Percentiles rank a stretch among this genome's conserved stretches.
phyloP scores from a whole-genome alignment of 2,888 invertebrate genomes.

The Nezara viridula region DNA sequence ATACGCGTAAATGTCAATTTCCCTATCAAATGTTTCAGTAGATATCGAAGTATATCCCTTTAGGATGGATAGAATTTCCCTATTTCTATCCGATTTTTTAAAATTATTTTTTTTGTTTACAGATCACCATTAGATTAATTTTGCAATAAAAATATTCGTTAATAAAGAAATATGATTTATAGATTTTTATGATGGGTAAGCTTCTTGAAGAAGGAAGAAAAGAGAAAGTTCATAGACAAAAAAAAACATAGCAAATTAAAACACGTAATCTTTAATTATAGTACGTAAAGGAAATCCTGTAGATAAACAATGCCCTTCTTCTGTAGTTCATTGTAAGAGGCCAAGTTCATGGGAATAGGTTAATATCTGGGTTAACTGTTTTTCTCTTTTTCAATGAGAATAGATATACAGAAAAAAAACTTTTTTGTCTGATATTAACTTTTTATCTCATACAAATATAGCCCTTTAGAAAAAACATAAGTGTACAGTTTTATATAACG shows the following conservation, averaged over 20 bases:
- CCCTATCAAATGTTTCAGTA: too few species aligned
- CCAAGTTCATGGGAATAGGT: background rate
- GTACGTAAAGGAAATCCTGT: background rate
- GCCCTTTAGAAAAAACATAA: too few species aligned
- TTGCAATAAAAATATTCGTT: too few species aligned
- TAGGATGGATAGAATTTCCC: too few species aligned
- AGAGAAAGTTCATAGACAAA: background rate
- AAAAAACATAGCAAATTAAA: background rate
- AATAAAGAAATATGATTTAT: too few species aligned
- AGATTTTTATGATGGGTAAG: too few species aligned
- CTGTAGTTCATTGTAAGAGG: background rate
- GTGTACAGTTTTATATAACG: too few species aligned
- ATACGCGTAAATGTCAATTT: too few species aligned
- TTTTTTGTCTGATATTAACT: background rate
- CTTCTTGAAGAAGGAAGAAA: background rate
- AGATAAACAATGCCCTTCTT: constrained; percentile 21
- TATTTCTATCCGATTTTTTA: too few species aligned
- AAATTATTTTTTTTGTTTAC: too few species aligned
- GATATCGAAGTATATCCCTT: too few species aligned
- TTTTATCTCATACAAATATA: background rate
- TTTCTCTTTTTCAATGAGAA: background rate
- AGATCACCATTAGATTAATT: too few species aligned
- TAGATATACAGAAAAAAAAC: background rate
- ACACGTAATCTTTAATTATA: background rate
- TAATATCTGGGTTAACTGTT: background rate